A percentile compares a stretch with the other conserved stretches of the same genome.
Conservation (phyloP, 2,888 invertebrate genomes). For the Platycheirus albimanus region DNA sequence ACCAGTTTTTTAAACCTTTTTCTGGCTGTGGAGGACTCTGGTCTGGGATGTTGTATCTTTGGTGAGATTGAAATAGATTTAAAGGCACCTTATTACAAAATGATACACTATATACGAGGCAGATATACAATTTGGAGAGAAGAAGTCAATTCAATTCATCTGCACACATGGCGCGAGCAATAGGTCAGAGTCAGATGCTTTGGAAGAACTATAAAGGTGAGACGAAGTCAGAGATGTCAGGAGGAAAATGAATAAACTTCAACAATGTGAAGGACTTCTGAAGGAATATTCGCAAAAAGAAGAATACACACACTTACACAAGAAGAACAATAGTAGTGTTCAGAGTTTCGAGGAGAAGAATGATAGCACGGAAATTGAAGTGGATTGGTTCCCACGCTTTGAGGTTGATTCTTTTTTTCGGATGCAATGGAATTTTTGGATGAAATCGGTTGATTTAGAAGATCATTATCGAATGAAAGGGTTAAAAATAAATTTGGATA, state of each 20-base stretch:
- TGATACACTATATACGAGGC: slow-evolving; percentile 53
- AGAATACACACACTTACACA: slow-evolving; percentile 20
- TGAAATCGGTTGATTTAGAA: slow-evolving; percentile 39
- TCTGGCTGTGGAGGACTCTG: background rate
- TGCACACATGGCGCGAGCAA: slow-evolving; percentile 20
- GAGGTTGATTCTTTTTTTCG: slow-evolving; percentile 7
- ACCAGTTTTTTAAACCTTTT: slow-evolving; percentile 46
- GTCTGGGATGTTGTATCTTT: slow-evolving; percentile 37
- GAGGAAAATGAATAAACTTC: slow-evolving; percentile 33
- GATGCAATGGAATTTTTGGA: background rate
- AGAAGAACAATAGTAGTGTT: slow-evolving; percentile 48
- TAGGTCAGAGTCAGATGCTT: slow-evolving; percentile 44
- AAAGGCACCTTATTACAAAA: slow-evolving; percentile 73
- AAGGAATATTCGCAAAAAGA: slow-evolving; percentile 16
- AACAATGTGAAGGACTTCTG: slow-evolving; percentile 69
- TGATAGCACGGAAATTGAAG: slow-evolving; percentile 53
- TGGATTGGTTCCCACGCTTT: slow-evolving; percentile 66
- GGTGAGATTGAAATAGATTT: slow-evolving; percentile 69
- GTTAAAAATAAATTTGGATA: slow-evolving; percentile 15
- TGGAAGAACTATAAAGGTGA: background rate
- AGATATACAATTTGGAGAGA: slow-evolving; percentile 30
- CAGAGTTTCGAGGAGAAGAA: slow-evolving; percentile 21
- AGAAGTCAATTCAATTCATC: slow-evolving; percentile 64
- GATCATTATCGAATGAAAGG: slow-evolving; percentile 47
- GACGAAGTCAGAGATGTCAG: background rate